phyloP scores from a whole-genome alignment of 2,113 vertebrate species.

The Numida meleagris region DNA sequence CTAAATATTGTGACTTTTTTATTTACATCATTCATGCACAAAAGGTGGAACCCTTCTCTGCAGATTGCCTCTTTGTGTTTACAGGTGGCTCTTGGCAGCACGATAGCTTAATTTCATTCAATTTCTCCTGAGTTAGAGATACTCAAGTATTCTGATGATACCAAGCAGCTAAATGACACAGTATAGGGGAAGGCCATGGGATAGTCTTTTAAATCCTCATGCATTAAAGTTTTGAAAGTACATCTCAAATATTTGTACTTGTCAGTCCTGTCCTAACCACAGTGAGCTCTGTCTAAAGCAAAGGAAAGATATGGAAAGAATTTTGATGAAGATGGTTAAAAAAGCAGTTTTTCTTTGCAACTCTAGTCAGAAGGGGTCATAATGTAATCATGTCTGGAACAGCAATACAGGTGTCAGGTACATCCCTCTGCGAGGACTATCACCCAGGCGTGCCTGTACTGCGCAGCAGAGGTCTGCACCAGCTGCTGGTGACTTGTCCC shows the following conservation, averaged over 20 bases:
- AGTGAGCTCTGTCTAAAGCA: neutral
- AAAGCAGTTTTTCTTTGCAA: neutral
- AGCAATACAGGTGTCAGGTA: neutral
- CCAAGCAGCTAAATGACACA: neutral
- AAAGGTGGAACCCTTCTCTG: neutral
- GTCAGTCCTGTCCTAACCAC: neutral
- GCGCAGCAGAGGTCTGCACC: neutral
- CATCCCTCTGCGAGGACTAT: neutral
- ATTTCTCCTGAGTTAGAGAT: neutral
- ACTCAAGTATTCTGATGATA: neutral
- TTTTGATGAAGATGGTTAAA: neutral
- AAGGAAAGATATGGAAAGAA: neutral
- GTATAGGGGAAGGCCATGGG: neutral
- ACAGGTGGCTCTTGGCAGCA: neutral
- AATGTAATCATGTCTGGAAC: accelerated
- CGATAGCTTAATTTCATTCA: neutral
- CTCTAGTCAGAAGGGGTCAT: neutral
- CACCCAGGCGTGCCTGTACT: neutral
- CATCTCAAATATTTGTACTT: neutral
- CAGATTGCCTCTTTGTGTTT: neutral
- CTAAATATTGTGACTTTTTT: neutral
- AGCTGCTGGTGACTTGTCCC: neutral
- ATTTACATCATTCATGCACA: neutral
- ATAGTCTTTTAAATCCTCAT: neutral
- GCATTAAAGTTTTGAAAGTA: neutral